These are phyloP conservation scores for Caretta caretta DNA, from an alignment of 2,113 vertebrate genomes.

Conservation along the genomic window DNA sequence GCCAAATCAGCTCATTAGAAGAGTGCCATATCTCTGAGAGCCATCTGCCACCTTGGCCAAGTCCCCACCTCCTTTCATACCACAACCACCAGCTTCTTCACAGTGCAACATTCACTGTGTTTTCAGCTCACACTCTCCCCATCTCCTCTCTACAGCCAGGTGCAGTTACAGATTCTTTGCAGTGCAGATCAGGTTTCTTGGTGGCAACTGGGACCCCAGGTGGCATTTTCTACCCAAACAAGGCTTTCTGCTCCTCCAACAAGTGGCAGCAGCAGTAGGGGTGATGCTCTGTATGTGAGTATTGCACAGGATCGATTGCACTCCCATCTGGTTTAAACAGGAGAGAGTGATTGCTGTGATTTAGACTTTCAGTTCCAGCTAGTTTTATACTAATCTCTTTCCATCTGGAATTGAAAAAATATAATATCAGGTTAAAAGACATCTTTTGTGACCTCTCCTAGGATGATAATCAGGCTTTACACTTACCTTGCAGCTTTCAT, in stretches of 20 bases:
- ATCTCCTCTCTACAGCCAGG: accelerated
- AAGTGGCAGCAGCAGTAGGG: not conserved
- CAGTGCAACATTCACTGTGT: accelerated
- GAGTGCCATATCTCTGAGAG: accelerated
- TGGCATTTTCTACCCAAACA: not conserved
- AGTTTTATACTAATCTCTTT: not conserved
- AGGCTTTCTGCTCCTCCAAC: not conserved
- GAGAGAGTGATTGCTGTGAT: accelerated
- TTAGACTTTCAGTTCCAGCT: not conserved
- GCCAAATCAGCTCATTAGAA: not conserved
- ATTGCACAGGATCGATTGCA: not conserved
- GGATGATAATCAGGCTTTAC: not conserved
- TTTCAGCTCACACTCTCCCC: not conserved
- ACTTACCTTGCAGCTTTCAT: not conserved
- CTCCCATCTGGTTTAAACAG: not conserved
- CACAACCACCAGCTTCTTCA: accelerated
- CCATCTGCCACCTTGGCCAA: not conserved
- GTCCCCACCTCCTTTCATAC: accelerated
- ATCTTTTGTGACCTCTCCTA: not conserved
- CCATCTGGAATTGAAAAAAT: not conserved
- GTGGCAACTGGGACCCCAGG: not conserved
- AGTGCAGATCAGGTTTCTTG: not conserved
- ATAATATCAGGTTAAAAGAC: not conserved
- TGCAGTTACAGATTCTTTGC: not conserved
- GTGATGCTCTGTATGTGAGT: accelerated